Conservation (phyloP, 2,797 vertebrate species). For the Chrysocyon brachyurus region DNA sequence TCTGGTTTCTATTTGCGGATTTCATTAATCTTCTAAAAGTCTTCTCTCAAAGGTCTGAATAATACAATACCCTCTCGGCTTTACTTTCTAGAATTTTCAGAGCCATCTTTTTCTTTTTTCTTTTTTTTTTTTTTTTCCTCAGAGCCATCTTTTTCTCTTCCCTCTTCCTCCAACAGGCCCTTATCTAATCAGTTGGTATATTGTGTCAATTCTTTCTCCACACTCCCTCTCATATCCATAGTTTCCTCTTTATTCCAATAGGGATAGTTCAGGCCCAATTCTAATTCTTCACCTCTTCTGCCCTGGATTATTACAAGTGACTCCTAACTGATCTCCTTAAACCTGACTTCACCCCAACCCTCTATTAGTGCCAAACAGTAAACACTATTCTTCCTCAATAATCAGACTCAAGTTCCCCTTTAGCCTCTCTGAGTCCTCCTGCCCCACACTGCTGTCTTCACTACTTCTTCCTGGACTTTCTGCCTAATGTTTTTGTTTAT, state of each 20-base stretch:
- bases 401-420: background rate
- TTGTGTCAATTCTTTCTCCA: background rate
- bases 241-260: background rate
- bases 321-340: background rate
- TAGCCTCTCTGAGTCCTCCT: background rate
- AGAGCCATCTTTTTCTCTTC: background rate
- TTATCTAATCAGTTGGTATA: background rate
- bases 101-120: background rate
- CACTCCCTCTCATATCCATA: background rate
- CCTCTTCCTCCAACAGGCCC: background rate
- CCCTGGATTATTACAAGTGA: background rate
- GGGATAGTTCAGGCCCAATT: background rate
- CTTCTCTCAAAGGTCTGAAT: background rate
- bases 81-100: constrained; percentile 5
- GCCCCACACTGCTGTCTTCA: background rate
- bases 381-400: background rate
- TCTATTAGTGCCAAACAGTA: background rate
- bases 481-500: background rate
- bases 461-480: background rate
- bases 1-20: background rate
- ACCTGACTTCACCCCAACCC: background rate
- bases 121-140: background rate
- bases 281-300: background rate
- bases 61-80: background rate
- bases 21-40: background rate